Base-by-base conservation (phyloP, 53 echinoderm and acorn worm species). In the Pentamera pediparva region DNA sequence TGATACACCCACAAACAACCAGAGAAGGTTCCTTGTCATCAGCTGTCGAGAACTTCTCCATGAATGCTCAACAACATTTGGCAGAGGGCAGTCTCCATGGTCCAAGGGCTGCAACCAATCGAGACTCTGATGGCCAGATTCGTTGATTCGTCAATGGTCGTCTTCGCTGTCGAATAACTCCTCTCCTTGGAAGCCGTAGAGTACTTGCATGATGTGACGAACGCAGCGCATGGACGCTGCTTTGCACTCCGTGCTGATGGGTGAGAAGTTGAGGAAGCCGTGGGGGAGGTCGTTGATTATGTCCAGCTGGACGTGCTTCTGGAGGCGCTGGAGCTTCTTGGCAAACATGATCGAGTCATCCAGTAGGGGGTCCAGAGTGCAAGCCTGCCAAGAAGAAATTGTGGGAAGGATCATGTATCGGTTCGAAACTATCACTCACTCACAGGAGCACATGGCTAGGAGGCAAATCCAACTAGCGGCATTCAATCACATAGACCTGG, bases 311-410 rank as follows among this genome's bases (percentile, higher is more conserved):
- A 98, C 98, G 10, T 88, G 91, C 18, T 76, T 67, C 40, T 73
- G 67, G 18, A 89, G 65, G 15, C 75, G 39, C 12, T 85, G 86
- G 21, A 92, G 84, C 28, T 85, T 92, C 38, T 83, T 83, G 56
- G 98, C 91, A 75, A 98, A 98, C 78, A 83, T 87, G 70, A 98
- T 75, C 30, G 91, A 91, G 76, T 96, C 98, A 37, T 96, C 98
- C 24, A 91, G 61, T 3, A 96, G 80, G 1, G 98, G 98, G 52
- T 96, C 98, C 35, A 88, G 71, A 51, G 90, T 75, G 40, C 88
- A 91, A 22, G 80, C 96, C 96, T 95, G 50, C 9, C 17, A 19
- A 50, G 20, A 65, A 3, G 25, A 65, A 32, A 61, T 11, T 15
- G 27, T 28, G 4, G 4, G 5, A 5, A 30, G n/a, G 47, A 15